Conservation (phyloP, 2,888 invertebrate species). For the Polietes domitor region DNA sequence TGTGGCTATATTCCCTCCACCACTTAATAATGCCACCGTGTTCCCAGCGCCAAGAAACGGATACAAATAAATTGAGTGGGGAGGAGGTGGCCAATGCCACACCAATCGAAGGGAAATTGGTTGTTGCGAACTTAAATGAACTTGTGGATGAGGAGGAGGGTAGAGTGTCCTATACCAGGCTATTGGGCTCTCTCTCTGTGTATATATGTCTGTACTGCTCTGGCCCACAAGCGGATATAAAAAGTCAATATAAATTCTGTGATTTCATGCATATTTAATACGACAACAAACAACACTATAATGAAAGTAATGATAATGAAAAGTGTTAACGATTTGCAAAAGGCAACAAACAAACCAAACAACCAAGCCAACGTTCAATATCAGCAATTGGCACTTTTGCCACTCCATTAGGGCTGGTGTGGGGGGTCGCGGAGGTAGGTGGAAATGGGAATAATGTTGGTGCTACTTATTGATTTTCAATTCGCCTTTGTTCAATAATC, state of each 20-base stretch:
- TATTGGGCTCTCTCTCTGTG: no score
- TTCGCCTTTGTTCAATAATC: no score
- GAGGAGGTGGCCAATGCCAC: background rate
- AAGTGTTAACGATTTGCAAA: slow-evolving; percentile 24
- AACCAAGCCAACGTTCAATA: background rate
- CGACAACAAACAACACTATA: background rate
- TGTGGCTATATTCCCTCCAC: background rate
- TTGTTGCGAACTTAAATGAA: background rate
- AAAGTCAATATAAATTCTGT: slow-evolving; percentile 9
- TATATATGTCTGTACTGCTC: no score
- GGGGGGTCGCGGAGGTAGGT: no score
- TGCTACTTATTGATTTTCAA: background rate
- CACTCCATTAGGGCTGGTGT: no score
- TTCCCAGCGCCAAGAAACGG: background rate
- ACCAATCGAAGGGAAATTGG: background rate
- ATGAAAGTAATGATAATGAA: background rate
- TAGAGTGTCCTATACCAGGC: no score
- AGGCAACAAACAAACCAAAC: background rate
- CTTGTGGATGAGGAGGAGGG: background rate
- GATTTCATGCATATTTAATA: slow-evolving; percentile 21
- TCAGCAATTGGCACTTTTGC: background rate
- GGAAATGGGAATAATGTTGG: background rate
- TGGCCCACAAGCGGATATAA: background rate
- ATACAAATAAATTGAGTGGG: background rate
- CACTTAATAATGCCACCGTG: background rate